Evolutionary conservation across 1,140 invertebrate species (phyloP).

Genomic region (Anastrepha obliqua): DNA sequence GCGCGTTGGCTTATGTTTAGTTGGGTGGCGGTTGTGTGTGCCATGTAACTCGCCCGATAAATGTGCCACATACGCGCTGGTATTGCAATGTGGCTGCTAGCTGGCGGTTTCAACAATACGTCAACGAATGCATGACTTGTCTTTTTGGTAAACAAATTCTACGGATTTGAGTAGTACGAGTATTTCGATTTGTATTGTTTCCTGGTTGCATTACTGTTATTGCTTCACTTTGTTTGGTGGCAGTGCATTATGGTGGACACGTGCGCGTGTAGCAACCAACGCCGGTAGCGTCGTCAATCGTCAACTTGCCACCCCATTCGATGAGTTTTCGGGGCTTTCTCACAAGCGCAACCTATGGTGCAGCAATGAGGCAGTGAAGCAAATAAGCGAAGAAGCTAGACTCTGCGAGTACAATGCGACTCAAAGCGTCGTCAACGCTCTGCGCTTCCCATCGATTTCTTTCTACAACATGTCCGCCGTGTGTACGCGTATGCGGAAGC

Average conservation of each 20-base stretch:
- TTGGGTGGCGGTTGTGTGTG: neutral
- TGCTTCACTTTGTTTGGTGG: slow-evolving; percentile 28
- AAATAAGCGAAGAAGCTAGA: neutral
- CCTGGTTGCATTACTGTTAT: slow-evolving; percentile 21
- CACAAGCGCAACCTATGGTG: neutral
- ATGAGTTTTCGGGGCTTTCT: slow-evolving; percentile 18
- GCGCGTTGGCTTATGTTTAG: neutral
- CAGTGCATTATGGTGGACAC: slow-evolving; percentile 35
- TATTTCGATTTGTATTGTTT: slow-evolving; percentile 46
- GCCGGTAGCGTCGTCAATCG: neutral
- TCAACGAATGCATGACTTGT: neutral
- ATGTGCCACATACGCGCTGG: slow-evolving; percentile 28
- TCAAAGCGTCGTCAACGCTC: neutral
- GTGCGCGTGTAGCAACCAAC: slow-evolving; percentile 25
- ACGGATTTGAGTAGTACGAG: neutral
- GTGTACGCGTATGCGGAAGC: slow-evolving; percentile 26
- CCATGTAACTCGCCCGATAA: neutral
- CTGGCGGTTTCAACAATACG: neutral
- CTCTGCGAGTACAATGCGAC: neutral
- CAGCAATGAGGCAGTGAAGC: too few species aligned
- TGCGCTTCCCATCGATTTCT: neutral
- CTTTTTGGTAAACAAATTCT: slow-evolving; percentile 42
- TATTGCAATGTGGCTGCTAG: neutral
- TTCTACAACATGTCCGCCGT: too few species aligned
- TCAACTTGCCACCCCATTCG: slow-evolving; percentile 41